Conservation (phyloP, 1,140 invertebrate species). For the Phenacoccus solenopsis region DNA sequence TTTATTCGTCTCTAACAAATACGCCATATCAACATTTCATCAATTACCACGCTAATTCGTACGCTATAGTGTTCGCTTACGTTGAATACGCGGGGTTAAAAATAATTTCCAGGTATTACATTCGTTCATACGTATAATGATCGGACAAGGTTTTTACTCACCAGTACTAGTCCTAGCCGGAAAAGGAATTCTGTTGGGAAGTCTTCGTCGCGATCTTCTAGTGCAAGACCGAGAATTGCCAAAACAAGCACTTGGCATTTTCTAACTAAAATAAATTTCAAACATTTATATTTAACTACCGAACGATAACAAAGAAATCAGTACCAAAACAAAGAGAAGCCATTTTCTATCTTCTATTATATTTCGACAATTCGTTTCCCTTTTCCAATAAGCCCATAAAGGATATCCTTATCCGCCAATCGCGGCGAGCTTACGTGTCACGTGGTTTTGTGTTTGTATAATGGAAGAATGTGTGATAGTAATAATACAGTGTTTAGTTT, state of each 20-base stretch:
- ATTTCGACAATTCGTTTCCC: conserved; percentile 1
- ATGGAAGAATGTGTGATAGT: conserved; percentile 30
- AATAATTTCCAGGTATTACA: no score
- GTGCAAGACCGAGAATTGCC: conserved; percentile 74
- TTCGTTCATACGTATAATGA: no score
- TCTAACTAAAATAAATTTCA: neutral
- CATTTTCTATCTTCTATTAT: neutral
- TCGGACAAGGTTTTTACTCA: conserved; percentile 37
- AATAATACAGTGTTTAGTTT: conserved; percentile 43
- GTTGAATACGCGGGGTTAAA: no score
- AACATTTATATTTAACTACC: neutral
- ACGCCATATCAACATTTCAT: no score
- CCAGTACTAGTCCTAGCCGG: conserved; percentile 39
- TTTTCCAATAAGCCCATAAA: conserved; percentile 23
- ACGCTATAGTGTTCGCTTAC: no score
- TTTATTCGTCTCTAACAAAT: no score
- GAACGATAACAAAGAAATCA: conserved; percentile 2
- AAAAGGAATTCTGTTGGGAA: conserved; percentile 64
- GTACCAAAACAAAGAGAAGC: neutral
- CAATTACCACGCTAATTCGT: no score
- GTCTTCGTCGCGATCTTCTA: conserved; percentile 70
- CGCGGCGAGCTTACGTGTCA: conserved; percentile 21
- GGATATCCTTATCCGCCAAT: conserved; percentile 24
- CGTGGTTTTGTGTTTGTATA: conserved; percentile 32
- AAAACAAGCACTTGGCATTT: conserved; percentile 82